Conservation (phyloP, 2,113 vertebrate species). For the Clarias magur region DNA sequence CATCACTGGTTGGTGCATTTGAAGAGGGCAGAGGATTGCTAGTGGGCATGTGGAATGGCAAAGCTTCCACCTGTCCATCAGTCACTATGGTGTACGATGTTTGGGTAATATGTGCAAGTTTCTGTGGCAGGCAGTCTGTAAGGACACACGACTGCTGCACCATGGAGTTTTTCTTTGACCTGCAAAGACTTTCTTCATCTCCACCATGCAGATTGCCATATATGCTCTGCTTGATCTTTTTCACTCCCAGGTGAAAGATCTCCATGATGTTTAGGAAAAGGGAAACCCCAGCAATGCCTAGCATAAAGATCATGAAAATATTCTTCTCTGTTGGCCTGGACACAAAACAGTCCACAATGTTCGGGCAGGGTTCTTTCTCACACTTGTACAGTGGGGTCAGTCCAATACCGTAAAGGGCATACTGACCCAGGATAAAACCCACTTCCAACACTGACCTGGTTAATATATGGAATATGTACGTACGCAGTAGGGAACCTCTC, state of each 20-base stretch:
- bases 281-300: slow-evolving; percentile 87
- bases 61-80: slow-evolving; percentile 60
- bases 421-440: slow-evolving; percentile 90
- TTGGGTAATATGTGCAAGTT: slow-evolving; percentile 68
- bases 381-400: slow-evolving; percentile 89
- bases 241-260: slow-evolving; percentile 87
- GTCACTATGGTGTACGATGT: slow-evolving; percentile 59
- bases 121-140: slow-evolving; percentile 72
- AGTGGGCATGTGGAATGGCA: slow-evolving; percentile 53
- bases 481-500: slow-evolving; percentile 85
- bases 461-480: slow-evolving; percentile 91
- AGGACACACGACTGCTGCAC: slow-evolving; percentile 71
- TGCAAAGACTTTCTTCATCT: slow-evolving; percentile 74
- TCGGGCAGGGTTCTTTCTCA: slow-evolving; percentile 84
- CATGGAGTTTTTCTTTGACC: slow-evolving; percentile 81
- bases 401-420: slow-evolving; percentile 87
- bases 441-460: slow-evolving; percentile 89
- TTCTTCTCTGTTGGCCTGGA: slow-evolving; percentile 95
- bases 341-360: slow-evolving; percentile 92
- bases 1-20: slow-evolving; percentile 36
- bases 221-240: slow-evolving; percentile 81
- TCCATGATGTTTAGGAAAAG: slow-evolving; percentile 88
- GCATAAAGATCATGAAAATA: slow-evolving; percentile 95
- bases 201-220: slow-evolving; percentile 63
- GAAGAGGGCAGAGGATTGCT: slow-evolving; percentile 52